phyloP scores from a whole-genome alignment of 2,113 vertebrate genomes.

The Sprattus sprattus region DNA sequence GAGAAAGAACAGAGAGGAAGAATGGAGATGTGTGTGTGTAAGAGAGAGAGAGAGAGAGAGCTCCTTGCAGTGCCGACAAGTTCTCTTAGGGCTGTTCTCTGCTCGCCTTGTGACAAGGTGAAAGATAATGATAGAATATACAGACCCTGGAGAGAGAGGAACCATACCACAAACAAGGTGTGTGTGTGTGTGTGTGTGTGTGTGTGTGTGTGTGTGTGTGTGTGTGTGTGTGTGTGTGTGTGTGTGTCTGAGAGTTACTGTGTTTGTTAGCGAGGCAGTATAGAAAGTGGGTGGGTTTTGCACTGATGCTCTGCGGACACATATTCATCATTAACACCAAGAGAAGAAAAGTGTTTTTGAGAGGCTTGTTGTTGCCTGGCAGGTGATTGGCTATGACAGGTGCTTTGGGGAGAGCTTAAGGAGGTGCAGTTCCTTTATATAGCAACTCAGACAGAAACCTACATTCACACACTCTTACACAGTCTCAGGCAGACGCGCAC shows the following conservation, averaged over 20 bases:
- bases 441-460: not conserved
- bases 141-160: conserved; percentile 44
- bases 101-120: conserved; percentile 49
- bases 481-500: not conserved
- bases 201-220: conserved; percentile 7
- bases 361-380: not conserved
- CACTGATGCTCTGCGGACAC: conserved; percentile 36
- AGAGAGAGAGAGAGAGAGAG: not conserved
- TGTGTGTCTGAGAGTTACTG: conserved; percentile 24
- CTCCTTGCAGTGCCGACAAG: conserved; percentile 15
- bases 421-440: not conserved
- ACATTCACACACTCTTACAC: not conserved
- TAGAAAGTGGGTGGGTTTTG: not conserved
- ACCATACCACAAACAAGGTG: conserved; percentile 16
- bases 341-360: not conserved
- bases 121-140: conserved; percentile 55
- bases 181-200: conserved; percentile 28
- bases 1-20: conserved; percentile 3
- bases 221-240: not conserved
- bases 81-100: conserved; percentile 3
- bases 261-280: not conserved
- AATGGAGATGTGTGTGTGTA: not conserved
- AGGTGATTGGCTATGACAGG: conserved; percentile 17
- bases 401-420: conserved; percentile 2
- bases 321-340: conserved; percentile 42